phyloP scores from a whole-genome alignment of 2,888 invertebrate genomes.

The Phymatocera aterrima region DNA sequence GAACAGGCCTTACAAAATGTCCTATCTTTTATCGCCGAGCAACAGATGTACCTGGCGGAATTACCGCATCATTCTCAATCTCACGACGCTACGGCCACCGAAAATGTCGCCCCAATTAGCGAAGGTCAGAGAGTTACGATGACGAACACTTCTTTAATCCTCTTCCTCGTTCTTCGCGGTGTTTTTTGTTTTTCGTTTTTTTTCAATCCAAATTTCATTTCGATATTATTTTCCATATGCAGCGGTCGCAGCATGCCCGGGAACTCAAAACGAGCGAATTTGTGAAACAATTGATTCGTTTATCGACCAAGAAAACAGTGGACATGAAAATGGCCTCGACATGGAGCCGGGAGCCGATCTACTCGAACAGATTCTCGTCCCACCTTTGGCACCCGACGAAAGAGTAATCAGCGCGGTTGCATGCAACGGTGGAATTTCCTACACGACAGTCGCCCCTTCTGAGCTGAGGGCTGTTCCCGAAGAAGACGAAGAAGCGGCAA shows the following conservation, averaged over 20 bases:
- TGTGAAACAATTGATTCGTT: slow-evolving; percentile 44
- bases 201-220: background rate
- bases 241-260: slow-evolving; percentile 36
- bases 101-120: slow-evolving; percentile 25
- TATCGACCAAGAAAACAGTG: slow-evolving; percentile 51
- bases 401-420: slow-evolving; percentile 63
- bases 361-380: slow-evolving; percentile 71
- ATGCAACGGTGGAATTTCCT: slow-evolving; percentile 63
- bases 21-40: slow-evolving; percentile 85
- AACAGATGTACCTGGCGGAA: slow-evolving; percentile 80
- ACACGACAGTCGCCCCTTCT: slow-evolving; percentile 64
- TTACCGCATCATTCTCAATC: slow-evolving; percentile 61
- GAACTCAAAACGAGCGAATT: slow-evolving; percentile 27
- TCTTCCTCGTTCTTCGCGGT: background rate
- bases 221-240: too few species aligned
- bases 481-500: slow-evolving; percentile 80
- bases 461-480: slow-evolving; percentile 80
- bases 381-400: slow-evolving; percentile 74
- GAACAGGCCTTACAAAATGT: slow-evolving; percentile 85
- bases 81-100: slow-evolving; percentile 76
- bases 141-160: background rate
- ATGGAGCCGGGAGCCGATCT: slow-evolving; percentile 60
- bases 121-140: slow-evolving; percentile 23
- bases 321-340: slow-evolving; percentile 57
- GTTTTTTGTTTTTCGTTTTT: background rate